Conservation (phyloP, 2,113 vertebrate species). For the Hydropotes inermis region DNA sequence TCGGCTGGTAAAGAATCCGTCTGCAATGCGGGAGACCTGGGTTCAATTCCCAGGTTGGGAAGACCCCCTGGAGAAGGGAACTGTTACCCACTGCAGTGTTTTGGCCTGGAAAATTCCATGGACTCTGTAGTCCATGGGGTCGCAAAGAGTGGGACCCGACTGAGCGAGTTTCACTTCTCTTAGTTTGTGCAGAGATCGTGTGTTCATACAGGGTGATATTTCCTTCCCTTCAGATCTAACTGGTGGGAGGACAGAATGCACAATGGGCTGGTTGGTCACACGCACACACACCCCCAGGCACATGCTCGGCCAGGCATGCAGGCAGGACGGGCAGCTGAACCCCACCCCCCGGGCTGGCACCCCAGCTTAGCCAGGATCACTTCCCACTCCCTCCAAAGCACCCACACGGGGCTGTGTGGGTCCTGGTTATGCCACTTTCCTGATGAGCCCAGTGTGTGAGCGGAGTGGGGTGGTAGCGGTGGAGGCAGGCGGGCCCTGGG, state of each 20-base stretch:
- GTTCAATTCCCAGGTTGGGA: neutral
- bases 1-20: neutral
- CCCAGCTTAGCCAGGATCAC: fast-evolving
- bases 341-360: fast-evolving
- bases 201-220: fast-evolving
- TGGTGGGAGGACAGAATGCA: no score
- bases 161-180: neutral
- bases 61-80: neutral
- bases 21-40: neutral
- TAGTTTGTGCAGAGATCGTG: neutral
- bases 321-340: fast-evolving
- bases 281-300: fast-evolving
- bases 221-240: neutral
- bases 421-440: neutral
- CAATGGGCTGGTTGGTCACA: fast-evolving
- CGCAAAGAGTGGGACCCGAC: fast-evolving
- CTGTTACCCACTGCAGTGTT: neutral
- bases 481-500: fast-evolving
- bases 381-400: fast-evolving
- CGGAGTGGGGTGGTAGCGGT: fast-evolving
- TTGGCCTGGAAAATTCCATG: neutral
- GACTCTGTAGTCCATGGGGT: neutral
- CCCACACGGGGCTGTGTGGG: fast-evolving
- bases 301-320: fast-evolving
- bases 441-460: neutral